phyloP scores from a whole-genome alignment of 2,113 vertebrate genomes.

The Bos taurus region ARS-UCD2.0 NC_037345.1:48370501-48371000 shows the following conservation, averaged over 20 bases:
- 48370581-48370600: not conserved
- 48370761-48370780: not conserved
- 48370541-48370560: conserved; percentile 68
- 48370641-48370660: not conserved
- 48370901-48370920: not conserved
- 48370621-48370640: not conserved
- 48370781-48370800: not conserved
- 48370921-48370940: not conserved
- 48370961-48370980: not conserved
- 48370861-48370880: not conserved
- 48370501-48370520: conserved; percentile 89
- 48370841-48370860: not conserved
- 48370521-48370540: conserved; percentile 90
- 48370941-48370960: not conserved
- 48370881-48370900: not conserved
- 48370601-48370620: not conserved
- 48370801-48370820: not conserved
- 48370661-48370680: not conserved
- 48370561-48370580: conserved; percentile 12
- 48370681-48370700: not conserved
- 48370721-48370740: not conserved
- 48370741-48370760: not conserved
- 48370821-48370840: not conserved
- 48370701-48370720: not conserved
- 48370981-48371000: not conserved